Percentiles rank a stretch among this genome's conserved stretches.
phyloP scores from a whole-genome alignment of 2,888 invertebrate genomes.

The Spodoptera exigua region DNA sequence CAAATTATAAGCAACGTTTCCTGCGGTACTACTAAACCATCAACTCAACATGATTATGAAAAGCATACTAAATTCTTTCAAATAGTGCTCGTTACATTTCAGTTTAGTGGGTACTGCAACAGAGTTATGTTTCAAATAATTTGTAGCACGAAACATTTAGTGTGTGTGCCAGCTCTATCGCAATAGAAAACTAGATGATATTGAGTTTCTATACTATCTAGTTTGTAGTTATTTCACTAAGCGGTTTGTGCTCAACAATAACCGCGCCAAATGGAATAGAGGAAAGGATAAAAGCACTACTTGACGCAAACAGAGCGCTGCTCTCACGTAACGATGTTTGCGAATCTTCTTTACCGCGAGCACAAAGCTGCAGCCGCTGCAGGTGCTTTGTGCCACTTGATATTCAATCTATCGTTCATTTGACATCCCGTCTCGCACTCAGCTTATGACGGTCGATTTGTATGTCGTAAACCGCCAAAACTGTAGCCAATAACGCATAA shows the following conservation, averaged over 20 bases:
- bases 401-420: constrained; percentile 59
- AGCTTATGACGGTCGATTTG: constrained; percentile 62
- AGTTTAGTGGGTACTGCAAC: constrained; percentile 2
- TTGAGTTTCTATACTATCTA: constrained; percentile 28
- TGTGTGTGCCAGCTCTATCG: constrained; percentile 1
- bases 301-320: constrained; percentile 62
- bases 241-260: constrained; percentile 52
- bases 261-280: constrained; percentile 50
- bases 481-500: constrained; percentile 82
- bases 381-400: constrained; percentile 57
- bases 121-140: constrained; percentile 7
- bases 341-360: constrained; percentile 60
- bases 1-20: no score
- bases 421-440: constrained; percentile 66
- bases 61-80: constrained; percentile 24
- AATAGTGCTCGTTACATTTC: constrained; percentile 10
- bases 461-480: constrained; percentile 79
- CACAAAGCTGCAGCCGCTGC: constrained; percentile 52
- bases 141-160: constrained; percentile 1
- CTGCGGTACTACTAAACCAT: no score
- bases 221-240: constrained; percentile 35
- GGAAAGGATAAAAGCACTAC: constrained; percentile 58
- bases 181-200: constrained; percentile 8
- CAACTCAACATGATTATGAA: constrained; percentile 7
- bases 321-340: constrained; percentile 70